phyloP scores from a whole-genome alignment of 2,113 vertebrate species.

The Notarius lentiginosus region DNA sequence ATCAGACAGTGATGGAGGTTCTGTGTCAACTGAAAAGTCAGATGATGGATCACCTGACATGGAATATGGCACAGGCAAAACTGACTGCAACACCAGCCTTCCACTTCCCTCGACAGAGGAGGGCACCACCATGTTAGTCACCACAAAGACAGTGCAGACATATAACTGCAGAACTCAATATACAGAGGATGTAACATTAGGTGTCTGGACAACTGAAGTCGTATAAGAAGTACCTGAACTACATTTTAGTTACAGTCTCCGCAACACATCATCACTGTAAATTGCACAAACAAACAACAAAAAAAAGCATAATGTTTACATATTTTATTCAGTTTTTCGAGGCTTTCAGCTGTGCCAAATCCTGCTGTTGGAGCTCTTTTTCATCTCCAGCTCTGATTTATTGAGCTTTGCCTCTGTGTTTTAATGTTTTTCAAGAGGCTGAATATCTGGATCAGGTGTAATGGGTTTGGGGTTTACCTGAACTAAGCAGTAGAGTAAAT shows the following conservation, averaged over 20 bases:
- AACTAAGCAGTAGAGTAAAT: background rate
- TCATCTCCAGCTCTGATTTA: background rate
- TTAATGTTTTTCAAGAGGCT: background rate
- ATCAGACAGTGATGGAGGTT: conserved; percentile 32
- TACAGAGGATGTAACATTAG: conserved; percentile 39
- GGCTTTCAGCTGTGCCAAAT: background rate
- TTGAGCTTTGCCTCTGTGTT: background rate
- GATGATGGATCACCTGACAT: conserved; percentile 16
- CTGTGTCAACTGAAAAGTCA: conserved; percentile 40
- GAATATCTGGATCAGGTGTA: background rate
- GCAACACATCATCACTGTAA: background rate
- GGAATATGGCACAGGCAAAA: conserved; percentile 15
- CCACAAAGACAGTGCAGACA: conserved; percentile 75
- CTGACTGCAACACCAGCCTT: conserved; percentile 60
- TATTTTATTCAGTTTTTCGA: background rate
- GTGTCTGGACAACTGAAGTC: conserved; percentile 25
- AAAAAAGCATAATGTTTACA: background rate
- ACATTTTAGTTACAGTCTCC: background rate
- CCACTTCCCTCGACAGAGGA: conserved; percentile 82
- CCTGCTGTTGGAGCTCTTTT: background rate
- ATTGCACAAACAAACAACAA: background rate
- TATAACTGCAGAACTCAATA: conserved; percentile 58
- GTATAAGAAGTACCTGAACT: background rate
- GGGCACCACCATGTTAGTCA: conserved; percentile 76
- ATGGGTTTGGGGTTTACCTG: background rate